A percentile compares a stretch with the other conserved stretches of the same genome.
phyloP scores from a whole-genome alignment of 92 coral and sea anemone species.

The Zoanthus gigantus region DNA sequence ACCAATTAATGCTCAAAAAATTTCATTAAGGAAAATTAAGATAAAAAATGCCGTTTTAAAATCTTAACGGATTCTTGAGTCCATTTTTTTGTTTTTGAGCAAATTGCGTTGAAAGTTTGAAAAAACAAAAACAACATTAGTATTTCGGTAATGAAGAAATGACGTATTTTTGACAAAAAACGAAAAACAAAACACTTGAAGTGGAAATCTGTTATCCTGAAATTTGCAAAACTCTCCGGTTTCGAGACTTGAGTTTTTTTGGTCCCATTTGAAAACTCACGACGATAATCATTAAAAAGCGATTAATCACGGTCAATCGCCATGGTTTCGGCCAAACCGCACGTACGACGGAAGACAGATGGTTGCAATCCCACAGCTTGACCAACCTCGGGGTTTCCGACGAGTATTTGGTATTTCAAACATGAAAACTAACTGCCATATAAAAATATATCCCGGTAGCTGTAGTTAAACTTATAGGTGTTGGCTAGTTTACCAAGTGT shows the following conservation, averaged over 20 bases:
- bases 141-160: background rate
- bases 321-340: background rate
- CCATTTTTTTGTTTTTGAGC: too few relatives aligned
- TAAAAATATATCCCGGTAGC: too few relatives aligned
- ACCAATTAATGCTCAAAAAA: too few relatives aligned
- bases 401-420: background rate
- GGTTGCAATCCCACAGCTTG: background rate
- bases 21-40: too few relatives aligned
- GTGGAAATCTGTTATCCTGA: background rate
- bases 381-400: background rate
- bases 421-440: background rate
- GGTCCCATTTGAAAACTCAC: background rate
- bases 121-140: too few relatives aligned
- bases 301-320: background rate
- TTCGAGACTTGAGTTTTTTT: background rate
- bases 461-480: too few relatives aligned
- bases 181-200: background rate
- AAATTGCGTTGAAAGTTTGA: too few relatives aligned
- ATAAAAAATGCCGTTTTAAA: too few relatives aligned
- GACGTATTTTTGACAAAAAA: background rate
- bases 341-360: slow-evolving; percentile 20
- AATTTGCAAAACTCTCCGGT: background rate
- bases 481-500: too few relatives aligned
- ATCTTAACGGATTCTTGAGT: too few relatives aligned
- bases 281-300: slow-evolving; percentile 7